Evolutionary conservation across 2,888 invertebrate species (phyloP).

Genomic region (Seladonia tumulorum): DNA sequence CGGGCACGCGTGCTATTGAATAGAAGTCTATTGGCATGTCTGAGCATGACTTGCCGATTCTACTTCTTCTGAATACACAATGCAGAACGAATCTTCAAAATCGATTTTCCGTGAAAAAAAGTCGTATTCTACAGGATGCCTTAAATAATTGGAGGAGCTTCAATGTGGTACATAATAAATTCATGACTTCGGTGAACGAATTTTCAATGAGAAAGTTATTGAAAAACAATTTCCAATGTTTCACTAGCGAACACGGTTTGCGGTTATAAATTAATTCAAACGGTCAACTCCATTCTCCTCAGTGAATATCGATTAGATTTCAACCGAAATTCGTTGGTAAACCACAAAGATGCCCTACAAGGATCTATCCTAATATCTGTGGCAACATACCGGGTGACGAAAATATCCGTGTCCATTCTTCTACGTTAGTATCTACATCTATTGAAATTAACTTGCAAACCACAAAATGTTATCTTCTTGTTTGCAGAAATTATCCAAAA

Average conservation of each 20-base stretch:
- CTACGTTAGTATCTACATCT: too few species aligned
- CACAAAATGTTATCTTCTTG: too few species aligned
- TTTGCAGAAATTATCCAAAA: too few species aligned
- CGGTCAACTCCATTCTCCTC: background rate
- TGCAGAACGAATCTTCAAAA: background rate
- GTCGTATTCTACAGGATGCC: background rate
- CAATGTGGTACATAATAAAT: background rate
- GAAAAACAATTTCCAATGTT: background rate
- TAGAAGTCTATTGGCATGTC: background rate
- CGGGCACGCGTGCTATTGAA: background rate
- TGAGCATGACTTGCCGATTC: background rate
- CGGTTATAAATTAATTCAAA: background rate
- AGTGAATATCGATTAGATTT: background rate
- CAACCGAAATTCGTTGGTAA: background rate
- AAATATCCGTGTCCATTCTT: background rate
- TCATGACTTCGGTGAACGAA: background rate
- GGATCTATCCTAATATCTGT: background rate
- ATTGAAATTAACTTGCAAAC: background rate
- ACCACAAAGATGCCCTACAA: slow-evolving; percentile 4
- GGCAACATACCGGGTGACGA: background rate
- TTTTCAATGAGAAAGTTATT: background rate
- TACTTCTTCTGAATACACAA: background rate
- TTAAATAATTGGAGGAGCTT: background rate
- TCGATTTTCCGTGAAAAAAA: background rate
- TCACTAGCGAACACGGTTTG: background rate